Base-by-base conservation (phyloP, 1,140 invertebrate genomes). In the Drosophila burlai region DNA sequence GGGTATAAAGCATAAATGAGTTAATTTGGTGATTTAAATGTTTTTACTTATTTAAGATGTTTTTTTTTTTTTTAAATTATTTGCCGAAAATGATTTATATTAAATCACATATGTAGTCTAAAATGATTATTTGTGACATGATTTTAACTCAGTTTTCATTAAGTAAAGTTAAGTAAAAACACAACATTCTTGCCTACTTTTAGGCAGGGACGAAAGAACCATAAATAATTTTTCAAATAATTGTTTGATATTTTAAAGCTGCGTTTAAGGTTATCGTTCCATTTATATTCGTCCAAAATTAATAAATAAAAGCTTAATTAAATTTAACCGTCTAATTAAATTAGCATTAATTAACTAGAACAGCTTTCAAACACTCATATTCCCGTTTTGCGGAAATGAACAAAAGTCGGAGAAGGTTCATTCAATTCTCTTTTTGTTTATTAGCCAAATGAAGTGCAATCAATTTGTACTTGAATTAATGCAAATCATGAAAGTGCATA, bases 401-500 rank as follows among this genome's bases (percentile, higher is more conserved):
- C 52, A 18, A 36, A 68, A 77, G 63, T 59, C 73, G 13, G 49
- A n/a, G 55, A 45, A 29, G 18, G 29, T 43, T 49, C 24, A 36
- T 68, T 60, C 50, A 46, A 46, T 57, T 75, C 15, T 34, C 43
- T 59, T 58, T 68, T 46, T 29, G 63, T 77, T 68, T 69, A 81
- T 84, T 78, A 62, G 73, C 61, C 50, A 68, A 85, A 84, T 62
- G 21, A 68, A 84, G 47, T 89, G 63, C 72, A 78, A 78, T 83
- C 80, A 81, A 81, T 75, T 75, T 58, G 84, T 57, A 78, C 84
- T 87, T 87, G 84, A 87, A 63, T 55, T 46, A 73, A 89, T 87
- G 84, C 80, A 72, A 89, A 89, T 83, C 65, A 55, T 89, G 77
- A 55, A 61, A 46, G 47, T 58, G 34, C 43, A 68, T 68, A 49